These are phyloP conservation scores for Heliconius melpomene DNA, from an alignment of 1,140 invertebrate species.

Conservation along the genomic window DNA sequence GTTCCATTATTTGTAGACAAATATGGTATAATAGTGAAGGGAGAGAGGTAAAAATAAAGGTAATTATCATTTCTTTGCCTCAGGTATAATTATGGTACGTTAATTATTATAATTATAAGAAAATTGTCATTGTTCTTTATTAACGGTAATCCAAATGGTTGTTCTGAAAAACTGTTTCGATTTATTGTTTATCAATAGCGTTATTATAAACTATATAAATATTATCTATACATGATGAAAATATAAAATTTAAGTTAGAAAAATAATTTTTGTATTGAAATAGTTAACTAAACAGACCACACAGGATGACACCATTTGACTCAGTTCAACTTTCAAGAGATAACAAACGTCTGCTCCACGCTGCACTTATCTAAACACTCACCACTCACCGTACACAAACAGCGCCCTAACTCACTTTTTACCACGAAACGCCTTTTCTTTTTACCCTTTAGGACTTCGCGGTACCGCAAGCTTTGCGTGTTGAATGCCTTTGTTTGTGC, in stretches of 20 bases:
- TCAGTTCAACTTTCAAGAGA: constrained; percentile 68
- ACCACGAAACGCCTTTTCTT: constrained; percentile 74
- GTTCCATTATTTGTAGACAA: constrained; percentile 47
- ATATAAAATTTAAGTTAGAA: not conserved
- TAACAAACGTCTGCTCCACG: constrained; percentile 75
- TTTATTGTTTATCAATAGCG: no score
- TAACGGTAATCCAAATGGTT: not conserved
- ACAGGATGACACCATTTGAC: constrained; percentile 77
- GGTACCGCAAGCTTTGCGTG: constrained; percentile 70
- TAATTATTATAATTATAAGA: not conserved
- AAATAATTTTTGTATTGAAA: constrained; percentile 45
- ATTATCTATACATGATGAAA: not conserved
- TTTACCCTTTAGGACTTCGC: constrained; percentile 73
- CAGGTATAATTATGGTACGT: not conserved
- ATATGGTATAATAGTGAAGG: constrained; percentile 19
- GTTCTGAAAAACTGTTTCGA: not conserved
- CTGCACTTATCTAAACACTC: constrained; percentile 80
- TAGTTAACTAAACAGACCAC: constrained; percentile 74
- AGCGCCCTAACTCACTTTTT: constrained; percentile 76
- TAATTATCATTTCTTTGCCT: not conserved
- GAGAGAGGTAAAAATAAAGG: not conserved
- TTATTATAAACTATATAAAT: not conserved
- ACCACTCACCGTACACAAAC: constrained; percentile 74
- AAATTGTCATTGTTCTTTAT: not conserved
- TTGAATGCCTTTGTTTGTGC: constrained; percentile 70